Conservation (phyloP, 2,113 vertebrate genomes). For the Corvus cornix region DNA sequence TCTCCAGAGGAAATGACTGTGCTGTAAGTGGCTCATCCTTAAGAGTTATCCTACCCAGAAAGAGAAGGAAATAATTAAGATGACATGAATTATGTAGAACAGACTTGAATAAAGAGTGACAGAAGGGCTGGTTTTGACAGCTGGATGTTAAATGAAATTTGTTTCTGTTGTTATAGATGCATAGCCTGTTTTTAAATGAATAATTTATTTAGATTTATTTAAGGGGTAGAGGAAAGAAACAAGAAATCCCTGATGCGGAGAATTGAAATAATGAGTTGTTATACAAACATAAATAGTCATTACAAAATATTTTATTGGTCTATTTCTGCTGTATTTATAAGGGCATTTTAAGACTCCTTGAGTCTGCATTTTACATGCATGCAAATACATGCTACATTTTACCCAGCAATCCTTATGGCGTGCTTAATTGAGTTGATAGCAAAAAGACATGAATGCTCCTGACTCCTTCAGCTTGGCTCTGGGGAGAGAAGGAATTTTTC, state of each 20-base stretch:
- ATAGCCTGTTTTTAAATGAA: constrained; percentile 30
- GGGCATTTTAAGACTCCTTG: constrained; percentile 15
- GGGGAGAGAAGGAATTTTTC: constrained; percentile 3
- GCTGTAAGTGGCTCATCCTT: not conserved
- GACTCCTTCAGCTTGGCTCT: not conserved
- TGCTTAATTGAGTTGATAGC: constrained; percentile 38
- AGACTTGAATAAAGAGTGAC: constrained; percentile 52
- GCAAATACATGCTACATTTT: not conserved
- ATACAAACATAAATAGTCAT: constrained; percentile 43
- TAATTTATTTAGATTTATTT: constrained; percentile 64
- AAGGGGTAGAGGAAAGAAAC: constrained; percentile 15
- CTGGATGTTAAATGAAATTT: constrained; percentile 61
- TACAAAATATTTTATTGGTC: constrained; percentile 49
- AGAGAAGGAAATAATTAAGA: constrained; percentile 56
- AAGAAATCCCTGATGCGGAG: constrained; percentile 31
- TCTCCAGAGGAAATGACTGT: constrained; percentile 4
- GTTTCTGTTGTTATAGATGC: constrained; percentile 56
- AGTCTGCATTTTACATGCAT: not conserved
- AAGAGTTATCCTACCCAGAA: constrained; percentile 13
- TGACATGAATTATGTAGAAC: constrained; percentile 55
- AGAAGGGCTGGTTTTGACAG: constrained; percentile 52
- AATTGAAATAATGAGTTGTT: constrained; percentile 60
- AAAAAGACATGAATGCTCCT: not conserved
- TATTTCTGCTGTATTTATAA: constrained; percentile 49
- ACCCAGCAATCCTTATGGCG: not conserved